Evolutionary conservation across 2,888 invertebrate genomes (phyloP), one percentile per base, ranked within the genome.

Genomic region (Neocrepidodera transversa): DNA sequence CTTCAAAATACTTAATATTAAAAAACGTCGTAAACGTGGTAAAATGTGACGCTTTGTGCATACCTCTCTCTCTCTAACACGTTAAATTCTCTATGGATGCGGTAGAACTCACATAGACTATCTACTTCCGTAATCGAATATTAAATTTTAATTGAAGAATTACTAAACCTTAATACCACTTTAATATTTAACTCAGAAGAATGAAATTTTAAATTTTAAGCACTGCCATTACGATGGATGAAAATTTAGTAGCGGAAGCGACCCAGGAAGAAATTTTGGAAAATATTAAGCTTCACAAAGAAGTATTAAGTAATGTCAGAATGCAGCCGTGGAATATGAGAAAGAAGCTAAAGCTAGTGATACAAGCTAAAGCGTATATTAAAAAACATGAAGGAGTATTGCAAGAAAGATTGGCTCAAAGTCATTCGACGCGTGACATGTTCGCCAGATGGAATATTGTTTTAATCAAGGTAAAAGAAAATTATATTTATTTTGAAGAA

Each of bases 181-280:
- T n/a, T n/a, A n/a, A n/a, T n/a, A n/a, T n/a, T n/a, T n/a, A n/a
- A n/a, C n/a, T n/a, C n/a, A n/a, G n/a, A n/a, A n/a, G n/a, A n/a
- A n/a, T n/a, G n/a, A n/a, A n/a, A n/a, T n/a, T n/a, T n/a, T n/a
- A n/a, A n/a, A n/a, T 54, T 58, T 67, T 51, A 75, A 91, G 91
- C 64, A 91, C 90, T 11, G 90, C 88, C 10, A 89, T 90, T 72
- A 89, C 89, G 1, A 83, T 91, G 77, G 93, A 92, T 61, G 93
- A 92, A 18, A 83, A 85, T 68, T 77, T 81, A 58, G 80, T 81
- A 35, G 80, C 83, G 60, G 82, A 83, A 69, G 88, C 89, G 66
- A 88, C 88, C 0, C 91, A 94, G 74, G 93, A 94, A 74, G 92
- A 93, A 80, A 93, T 95, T 66, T 91, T 91, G 74, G 94, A 94